Conservation (phyloP, 1,140 invertebrate genomes). For the Zaprionus ornatus region DNA sequence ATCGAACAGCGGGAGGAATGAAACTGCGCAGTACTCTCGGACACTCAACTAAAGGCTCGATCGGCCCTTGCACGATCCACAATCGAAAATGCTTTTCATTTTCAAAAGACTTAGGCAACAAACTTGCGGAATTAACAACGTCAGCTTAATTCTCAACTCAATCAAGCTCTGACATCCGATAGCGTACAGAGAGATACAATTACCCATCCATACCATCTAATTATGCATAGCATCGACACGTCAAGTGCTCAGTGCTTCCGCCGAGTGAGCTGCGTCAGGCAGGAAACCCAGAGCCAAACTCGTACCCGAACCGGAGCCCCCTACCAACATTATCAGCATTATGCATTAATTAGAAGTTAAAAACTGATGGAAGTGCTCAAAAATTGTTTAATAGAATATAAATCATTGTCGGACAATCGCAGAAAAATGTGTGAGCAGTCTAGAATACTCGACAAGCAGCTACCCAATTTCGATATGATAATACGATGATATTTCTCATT, state of each 20-base stretch:
- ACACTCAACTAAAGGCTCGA: slow-evolving; percentile 18
- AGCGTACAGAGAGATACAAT: slow-evolving; percentile 41
- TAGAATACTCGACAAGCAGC: slow-evolving; percentile 24
- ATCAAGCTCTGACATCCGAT: slow-evolving; percentile 55
- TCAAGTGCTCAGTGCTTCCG: slow-evolving; percentile 71
- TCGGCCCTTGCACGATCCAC: slow-evolving; percentile 44
- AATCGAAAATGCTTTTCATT: slow-evolving; percentile 32
- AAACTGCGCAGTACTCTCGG: slow-evolving; percentile 59
- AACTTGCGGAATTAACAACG: slow-evolving; percentile 49
- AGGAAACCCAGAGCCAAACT: slow-evolving; percentile 62
- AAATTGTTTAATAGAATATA: slow-evolving; percentile 65
- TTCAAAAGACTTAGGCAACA: slow-evolving; percentile 57
- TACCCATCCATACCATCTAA: slow-evolving; percentile 62
- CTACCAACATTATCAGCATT: slow-evolving; percentile 48
- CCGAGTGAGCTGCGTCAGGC: slow-evolving; percentile 41
- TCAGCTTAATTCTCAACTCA: slow-evolving; percentile 11
- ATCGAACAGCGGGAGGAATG: slow-evolving; percentile 21
- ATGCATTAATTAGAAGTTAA: slow-evolving; percentile 67
- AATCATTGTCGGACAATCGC: slow-evolving; percentile 51
- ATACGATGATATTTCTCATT: slow-evolving; percentile 2
- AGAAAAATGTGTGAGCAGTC: slow-evolving; percentile 6
- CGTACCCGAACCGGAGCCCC: neutral
- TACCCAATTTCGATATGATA: slow-evolving; percentile 31
- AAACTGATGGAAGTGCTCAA: slow-evolving; percentile 63
- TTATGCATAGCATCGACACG: slow-evolving; percentile 59